Base-by-base conservation (phyloP, 2,113 vertebrate species). In the Patagioenas fasciata region DNA sequence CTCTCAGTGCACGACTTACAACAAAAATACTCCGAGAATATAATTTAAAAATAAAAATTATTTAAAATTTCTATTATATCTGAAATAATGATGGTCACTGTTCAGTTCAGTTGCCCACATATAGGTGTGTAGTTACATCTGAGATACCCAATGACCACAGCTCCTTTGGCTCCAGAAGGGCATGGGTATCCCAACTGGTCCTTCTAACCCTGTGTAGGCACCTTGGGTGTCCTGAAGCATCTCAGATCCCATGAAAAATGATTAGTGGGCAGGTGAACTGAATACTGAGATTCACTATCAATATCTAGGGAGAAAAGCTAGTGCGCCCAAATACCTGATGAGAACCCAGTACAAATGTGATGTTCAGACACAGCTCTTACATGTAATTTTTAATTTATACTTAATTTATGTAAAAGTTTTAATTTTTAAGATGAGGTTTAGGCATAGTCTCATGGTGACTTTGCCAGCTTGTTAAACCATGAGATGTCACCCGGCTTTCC, bases 71-170 rank as follows among this genome's bases (percentile, higher is more conserved):
- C 12, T 79, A 3, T 60, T 71, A 2, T 54, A 31, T 56, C 11
- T 79, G 48, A 89, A 58, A 0, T 14, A 81, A 11, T 51, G 26
- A 36, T 13, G 8, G 3, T 48, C 24, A n/a, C 24, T 26, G 24
- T 57, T 74, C 38, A 40, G 0, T 60, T 57, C 26, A 15, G 26
- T 44, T 77, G 12, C 31, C 13, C 17, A 32, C 28, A 19, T 20
- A 13, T 0, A 15, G 18, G 5, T 42, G 15, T 47, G 17, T 56
- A 58, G 29, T 3, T 1, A 65, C 4, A 17, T 11, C n/a, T 78
- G 71, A 80, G 36, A 53, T 34, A 5, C 12, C 8, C 0, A 0
- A 21, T 64, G 40, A 26, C 23, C 13, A 23, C 24, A 21, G 38
- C 2, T 8, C 4, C 3, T 6, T 48, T 44, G 5, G 20, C 13